phyloP scores from a whole-genome alignment of 2,888 invertebrate species.

The Ctena decussata region DNA sequence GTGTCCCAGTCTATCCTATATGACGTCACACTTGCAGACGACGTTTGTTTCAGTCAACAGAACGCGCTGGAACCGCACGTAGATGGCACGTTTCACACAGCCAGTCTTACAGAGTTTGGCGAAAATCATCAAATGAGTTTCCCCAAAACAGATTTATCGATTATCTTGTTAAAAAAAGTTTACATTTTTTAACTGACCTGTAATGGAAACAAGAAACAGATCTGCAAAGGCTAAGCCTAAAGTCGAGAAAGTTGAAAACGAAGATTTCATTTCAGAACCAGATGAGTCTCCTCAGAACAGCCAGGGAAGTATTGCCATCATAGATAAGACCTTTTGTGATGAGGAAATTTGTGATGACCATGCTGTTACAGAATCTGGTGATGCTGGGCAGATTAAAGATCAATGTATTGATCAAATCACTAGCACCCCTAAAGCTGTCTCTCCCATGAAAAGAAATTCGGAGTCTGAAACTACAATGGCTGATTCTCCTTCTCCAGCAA shows the following conservation, averaged over 20 bases:
- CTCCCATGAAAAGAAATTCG: not conserved
- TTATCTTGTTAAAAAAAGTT: no score
- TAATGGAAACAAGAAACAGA: no score
- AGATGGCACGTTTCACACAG: slow-evolving; percentile 4
- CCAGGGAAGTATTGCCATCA: no score
- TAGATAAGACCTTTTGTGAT: not conserved
- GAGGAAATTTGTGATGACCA: not conserved
- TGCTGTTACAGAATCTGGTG: not conserved
- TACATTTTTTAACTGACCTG: no score
- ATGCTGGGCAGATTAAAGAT: not conserved
- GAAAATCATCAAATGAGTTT: no score
- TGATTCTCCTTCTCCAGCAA: not conserved
- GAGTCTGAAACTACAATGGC: not conserved
- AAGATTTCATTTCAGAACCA: no score
- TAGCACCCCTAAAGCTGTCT: not conserved
- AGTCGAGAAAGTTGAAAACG: no score
- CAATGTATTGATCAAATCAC: not conserved
- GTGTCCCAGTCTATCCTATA: no score
- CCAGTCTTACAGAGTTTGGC: not conserved
- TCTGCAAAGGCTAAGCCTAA: no score
- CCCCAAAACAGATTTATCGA: no score
- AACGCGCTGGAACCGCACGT: not conserved
- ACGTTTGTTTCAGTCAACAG: not conserved
- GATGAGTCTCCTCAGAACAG: no score
- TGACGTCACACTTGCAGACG: slow-evolving; percentile 1